Evolutionary conservation across 2,113 vertebrate species (phyloP).

Genomic region (Dunckerocampus dactyliophorus): DNA sequence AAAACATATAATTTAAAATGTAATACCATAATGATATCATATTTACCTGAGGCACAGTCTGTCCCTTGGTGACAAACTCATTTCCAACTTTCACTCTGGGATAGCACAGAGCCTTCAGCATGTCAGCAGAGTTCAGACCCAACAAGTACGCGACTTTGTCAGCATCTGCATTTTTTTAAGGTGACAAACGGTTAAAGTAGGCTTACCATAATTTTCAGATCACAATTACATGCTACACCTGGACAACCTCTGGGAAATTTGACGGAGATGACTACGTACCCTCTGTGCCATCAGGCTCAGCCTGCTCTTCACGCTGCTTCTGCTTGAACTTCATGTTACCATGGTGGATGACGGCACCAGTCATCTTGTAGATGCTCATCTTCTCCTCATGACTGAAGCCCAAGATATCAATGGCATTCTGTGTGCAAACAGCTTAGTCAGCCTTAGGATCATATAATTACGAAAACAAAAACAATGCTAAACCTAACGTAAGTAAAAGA

Average conservation of each 20-base stretch:
- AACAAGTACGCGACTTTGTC: constrained; percentile 60
- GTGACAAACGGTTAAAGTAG: background rate
- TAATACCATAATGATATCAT: too few relatives aligned
- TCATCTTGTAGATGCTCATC: constrained; percentile 66
- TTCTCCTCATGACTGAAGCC: constrained; percentile 65
- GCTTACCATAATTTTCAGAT: background rate
- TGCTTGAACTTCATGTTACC: constrained; percentile 88
- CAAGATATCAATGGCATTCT: constrained; percentile 70
- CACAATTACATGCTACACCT: background rate
- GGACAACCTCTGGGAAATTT: background rate
- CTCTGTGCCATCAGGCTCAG: constrained; percentile 67
- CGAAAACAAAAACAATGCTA: too few relatives aligned
- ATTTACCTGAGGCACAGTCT: constrained; percentile 55
- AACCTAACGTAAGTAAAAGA: too few relatives aligned
- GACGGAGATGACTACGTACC: constrained; percentile 47
- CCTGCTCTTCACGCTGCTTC: constrained; percentile 88
- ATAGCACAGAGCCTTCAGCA: constrained; percentile 63
- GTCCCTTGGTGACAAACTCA: constrained; percentile 61
- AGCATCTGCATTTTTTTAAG: constrained; percentile 34
- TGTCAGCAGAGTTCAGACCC: constrained; percentile 64
- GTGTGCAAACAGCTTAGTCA: constrained; percentile 4
- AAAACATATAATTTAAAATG: too few relatives aligned
- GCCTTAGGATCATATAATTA: background rate
- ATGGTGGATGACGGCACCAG: constrained; percentile 60
- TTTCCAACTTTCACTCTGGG: constrained; percentile 63